phyloP scores from a whole-genome alignment of 92 coral and sea anemone species.

The Zoanthus sansibaricus region DNA sequence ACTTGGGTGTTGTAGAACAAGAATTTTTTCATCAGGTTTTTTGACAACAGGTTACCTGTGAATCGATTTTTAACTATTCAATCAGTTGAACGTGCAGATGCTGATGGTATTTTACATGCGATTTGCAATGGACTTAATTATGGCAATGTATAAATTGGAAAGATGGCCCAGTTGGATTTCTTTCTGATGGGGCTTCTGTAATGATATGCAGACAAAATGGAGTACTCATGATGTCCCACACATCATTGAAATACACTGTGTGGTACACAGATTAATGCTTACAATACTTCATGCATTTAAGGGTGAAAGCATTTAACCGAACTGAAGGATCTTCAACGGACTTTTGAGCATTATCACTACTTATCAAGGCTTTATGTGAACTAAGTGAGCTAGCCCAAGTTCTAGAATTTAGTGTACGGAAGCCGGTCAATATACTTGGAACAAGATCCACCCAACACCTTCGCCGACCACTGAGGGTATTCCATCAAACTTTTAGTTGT shows the following conservation, averaged over 20 bases:
- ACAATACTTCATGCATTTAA: slow-evolving; percentile 63
- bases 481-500: slow-evolving; percentile 54
- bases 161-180: slow-evolving; percentile 63
- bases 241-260: slow-evolving; percentile 64
- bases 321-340: slow-evolving; percentile 61
- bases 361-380: slow-evolving; percentile 56
- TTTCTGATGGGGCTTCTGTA: slow-evolving; percentile 58
- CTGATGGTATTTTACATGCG: slow-evolving; percentile 55
- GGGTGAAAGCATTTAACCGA: slow-evolving; percentile 65
- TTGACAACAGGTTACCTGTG: slow-evolving; percentile 54
- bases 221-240: slow-evolving; percentile 63
- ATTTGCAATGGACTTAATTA: slow-evolving; percentile 54
- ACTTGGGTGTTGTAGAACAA: slow-evolving; percentile 52
- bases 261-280: slow-evolving; percentile 60
- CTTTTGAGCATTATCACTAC: slow-evolving; percentile 56
- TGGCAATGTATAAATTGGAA: slow-evolving; percentile 56
- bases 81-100: slow-evolving; percentile 57
- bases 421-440: slow-evolving; percentile 60
- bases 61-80: slow-evolving; percentile 57
- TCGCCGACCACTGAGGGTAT: slow-evolving; percentile 55
- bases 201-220: slow-evolving; percentile 59
- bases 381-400: slow-evolving; percentile 64
- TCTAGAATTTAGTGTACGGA: slow-evolving; percentile 63
- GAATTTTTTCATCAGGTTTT: slow-evolving; percentile 46
- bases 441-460: slow-evolving; percentile 61